Evolutionary conservation across 1,140 invertebrate genomes (phyloP).

Genomic region (Apis dorsata): DNA sequence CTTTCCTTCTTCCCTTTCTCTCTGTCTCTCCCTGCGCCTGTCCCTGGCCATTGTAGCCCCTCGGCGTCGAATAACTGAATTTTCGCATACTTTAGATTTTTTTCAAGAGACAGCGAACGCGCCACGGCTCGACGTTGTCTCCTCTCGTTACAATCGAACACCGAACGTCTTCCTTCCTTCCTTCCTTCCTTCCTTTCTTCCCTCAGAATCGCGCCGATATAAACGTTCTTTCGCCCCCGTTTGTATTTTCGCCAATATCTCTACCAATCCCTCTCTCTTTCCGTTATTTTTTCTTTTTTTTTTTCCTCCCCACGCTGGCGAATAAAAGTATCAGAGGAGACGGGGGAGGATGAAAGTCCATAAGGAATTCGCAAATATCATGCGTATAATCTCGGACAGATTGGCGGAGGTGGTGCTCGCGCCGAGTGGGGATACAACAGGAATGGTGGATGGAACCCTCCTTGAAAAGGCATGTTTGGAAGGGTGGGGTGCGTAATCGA

Average conservation of each 20-base stretch:
- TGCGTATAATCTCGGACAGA: background rate
- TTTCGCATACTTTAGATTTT: slow-evolving; percentile 52
- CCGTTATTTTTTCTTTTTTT: background rate
- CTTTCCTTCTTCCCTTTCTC: slow-evolving; percentile 22
- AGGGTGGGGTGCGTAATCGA: slow-evolving; percentile 14
- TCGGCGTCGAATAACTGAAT: slow-evolving; percentile 60
- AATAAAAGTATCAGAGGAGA: background rate
- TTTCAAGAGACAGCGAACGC: slow-evolving; percentile 24
- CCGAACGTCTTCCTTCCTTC: background rate
- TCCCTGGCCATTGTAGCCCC: slow-evolving; percentile 7
- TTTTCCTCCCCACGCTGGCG: background rate
- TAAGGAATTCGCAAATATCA: background rate
- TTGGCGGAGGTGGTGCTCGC: background rate
- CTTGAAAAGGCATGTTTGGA: background rate
- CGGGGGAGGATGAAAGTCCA: background rate
- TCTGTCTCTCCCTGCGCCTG: background rate
- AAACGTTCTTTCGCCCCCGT: slow-evolving; percentile 7
- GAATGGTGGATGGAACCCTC: background rate
- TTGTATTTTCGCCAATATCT: slow-evolving; percentile 8
- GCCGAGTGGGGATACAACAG: background rate
- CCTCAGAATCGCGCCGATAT: background rate
- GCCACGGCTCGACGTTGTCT: slow-evolving; percentile 24
- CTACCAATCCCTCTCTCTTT: background rate
- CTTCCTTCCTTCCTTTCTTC: background rate
- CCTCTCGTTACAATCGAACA: slow-evolving; percentile 15